These are phyloP conservation scores for Oreochromis spilurus DNA, from an alignment of 2,113 vertebrate species.

Conservation along the genomic window DNA sequence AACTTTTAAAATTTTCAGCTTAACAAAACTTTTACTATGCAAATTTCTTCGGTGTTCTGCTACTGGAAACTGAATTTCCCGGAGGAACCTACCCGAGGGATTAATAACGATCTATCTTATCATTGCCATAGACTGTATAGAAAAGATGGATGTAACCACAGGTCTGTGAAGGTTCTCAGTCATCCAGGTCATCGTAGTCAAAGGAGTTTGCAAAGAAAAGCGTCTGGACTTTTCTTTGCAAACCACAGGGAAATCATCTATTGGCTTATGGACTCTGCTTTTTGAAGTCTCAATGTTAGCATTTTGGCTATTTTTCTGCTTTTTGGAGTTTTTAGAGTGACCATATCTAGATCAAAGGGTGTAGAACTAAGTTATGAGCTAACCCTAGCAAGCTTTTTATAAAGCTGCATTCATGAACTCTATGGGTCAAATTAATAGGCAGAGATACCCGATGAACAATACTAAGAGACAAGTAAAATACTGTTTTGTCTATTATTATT, in stretches of 20 bases:
- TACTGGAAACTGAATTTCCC: neutral
- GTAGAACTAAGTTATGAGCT: neutral
- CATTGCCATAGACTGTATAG: neutral
- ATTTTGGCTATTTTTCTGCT: neutral
- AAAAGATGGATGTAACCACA: neutral
- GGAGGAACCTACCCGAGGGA: neutral
- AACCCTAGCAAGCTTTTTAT: neutral
- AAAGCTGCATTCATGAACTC: neutral
- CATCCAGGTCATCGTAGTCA: too few relatives aligned
- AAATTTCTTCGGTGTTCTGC: rapidly evolving
- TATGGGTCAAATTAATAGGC: neutral
- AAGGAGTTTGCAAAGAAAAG: too few relatives aligned
- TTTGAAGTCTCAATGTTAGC: neutral
- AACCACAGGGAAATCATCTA: neutral
- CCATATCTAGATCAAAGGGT: neutral
- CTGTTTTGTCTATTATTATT: neutral
- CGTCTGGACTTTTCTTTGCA: too few relatives aligned
- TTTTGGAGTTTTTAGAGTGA: neutral
- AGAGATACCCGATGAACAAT: neutral
- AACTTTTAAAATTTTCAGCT: neutral
- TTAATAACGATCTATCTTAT: neutral
- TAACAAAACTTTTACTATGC: neutral
- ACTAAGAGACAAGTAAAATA: neutral
- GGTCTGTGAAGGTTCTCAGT: too few relatives aligned
- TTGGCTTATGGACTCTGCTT: neutral